phyloP scores from a whole-genome alignment of 2,113 vertebrate genomes.

The Papio anubis region DNA sequence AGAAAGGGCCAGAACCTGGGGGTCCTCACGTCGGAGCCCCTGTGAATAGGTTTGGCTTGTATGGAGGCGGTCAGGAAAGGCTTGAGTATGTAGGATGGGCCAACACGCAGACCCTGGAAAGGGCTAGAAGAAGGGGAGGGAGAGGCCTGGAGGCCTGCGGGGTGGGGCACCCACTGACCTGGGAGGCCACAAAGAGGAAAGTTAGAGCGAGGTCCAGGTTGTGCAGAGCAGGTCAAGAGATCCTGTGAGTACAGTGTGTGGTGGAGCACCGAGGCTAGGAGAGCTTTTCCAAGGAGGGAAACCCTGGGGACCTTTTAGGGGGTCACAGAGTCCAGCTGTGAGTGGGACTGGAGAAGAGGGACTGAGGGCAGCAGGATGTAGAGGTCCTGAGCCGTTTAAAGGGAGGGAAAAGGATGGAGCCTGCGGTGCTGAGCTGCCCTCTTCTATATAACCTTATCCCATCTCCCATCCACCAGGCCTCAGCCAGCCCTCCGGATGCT shows the following conservation, averaged over 20 bases:
- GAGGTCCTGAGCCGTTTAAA: background rate
- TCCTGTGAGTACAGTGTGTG: background rate
- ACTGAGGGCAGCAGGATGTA: too few relatives aligned
- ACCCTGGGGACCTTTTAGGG: background rate
- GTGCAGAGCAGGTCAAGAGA: background rate
- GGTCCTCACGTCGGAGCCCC: too few relatives aligned
- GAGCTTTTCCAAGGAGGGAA: background rate
- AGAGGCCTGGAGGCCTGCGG: background rate
- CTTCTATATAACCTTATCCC: background rate
- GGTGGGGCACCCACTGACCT: background rate
- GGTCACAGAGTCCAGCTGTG: background rate
- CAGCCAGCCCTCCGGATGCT: conserved; percentile 51
- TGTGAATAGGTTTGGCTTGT: too few relatives aligned
- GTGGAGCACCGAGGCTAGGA: background rate
- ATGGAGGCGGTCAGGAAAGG: background rate
- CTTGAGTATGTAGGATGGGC: background rate
- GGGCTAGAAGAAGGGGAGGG: too few relatives aligned
- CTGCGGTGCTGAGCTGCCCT: background rate
- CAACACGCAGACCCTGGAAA: background rate
- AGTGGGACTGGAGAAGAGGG: too few relatives aligned
- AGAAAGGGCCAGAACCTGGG: too few relatives aligned
- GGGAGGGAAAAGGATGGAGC: background rate
- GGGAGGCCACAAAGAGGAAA: background rate
- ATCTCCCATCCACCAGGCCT: conserved; percentile 19
- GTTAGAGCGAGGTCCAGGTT: background rate